Conservation (phyloP, 2,797 vertebrate species). For the Channa striata region DNA sequence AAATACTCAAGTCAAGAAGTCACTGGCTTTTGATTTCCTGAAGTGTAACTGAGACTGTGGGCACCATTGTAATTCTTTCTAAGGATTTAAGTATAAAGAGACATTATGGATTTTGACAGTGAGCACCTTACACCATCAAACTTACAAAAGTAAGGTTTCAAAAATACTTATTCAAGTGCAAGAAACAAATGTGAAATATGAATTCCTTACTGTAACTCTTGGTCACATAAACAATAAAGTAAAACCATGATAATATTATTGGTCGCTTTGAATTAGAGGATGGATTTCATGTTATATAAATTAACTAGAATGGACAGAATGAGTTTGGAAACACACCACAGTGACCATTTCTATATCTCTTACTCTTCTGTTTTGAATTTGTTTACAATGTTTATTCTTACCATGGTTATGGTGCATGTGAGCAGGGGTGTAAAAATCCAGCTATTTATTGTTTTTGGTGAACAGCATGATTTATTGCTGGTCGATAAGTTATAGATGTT, state of each 20-base stretch:
- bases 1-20: conserved; percentile 1
- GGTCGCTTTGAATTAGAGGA: not conserved
- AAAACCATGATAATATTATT: conserved; percentile 10
- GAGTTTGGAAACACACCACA: conserved; percentile 1
- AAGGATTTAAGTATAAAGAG: conserved; percentile 9
- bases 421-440: conserved; percentile 6
- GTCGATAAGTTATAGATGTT: conserved; percentile 61
- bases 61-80: conserved; percentile 10
- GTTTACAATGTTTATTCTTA: conserved; percentile 55
- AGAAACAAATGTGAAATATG: not conserved
- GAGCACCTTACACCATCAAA: no score
- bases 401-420: conserved; percentile 9
- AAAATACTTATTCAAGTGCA: not conserved
- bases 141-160: no score
- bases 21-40: not conserved
- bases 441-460: conserved; percentile 24
- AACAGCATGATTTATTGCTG: conserved; percentile 69
- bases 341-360: conserved; percentile 37
- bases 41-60: conserved; percentile 1
- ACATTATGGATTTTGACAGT: not conserved
- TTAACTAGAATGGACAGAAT: conserved; percentile 23
- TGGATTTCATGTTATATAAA: conserved; percentile 51
- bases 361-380: conserved; percentile 14
- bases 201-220: conserved; percentile 31
- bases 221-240: not conserved